Evolutionary conservation across 2,113 vertebrate species (phyloP), one percentile per base, ranked within the genome.

Genomic region (Toxostoma redivivum): DNA sequence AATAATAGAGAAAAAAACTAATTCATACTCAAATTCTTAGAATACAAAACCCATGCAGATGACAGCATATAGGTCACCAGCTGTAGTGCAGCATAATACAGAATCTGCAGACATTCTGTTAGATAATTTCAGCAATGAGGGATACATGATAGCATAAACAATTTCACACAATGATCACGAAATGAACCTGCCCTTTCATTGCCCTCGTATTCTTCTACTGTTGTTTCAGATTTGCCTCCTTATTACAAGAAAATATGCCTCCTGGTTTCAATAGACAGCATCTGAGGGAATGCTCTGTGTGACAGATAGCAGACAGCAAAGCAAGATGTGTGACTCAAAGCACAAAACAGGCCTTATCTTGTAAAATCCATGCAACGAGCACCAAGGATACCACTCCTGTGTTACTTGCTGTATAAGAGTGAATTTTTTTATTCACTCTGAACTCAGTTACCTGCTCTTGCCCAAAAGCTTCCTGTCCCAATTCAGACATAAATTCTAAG

Each of bases 11-110:
- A 61, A 79, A 73, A 81, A 95, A 82, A 54, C 45, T 50, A 92
- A 97, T 94, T 96, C 81, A 76, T 85, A 92, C 81, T 87, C 84
- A 70, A 47, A 95, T 90, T 88, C 87, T 66, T 93, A 37, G 76
- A 86, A 95, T 57, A 96, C 78, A 92, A 87, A 86, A 18, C 60
- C 6, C 50, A 38, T 6, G 64, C 92, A 96, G 96, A 92, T 92
- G 92, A 94, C 71, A 90, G 87, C 74, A 96, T 95, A 89, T 96
- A 96, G 95, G 96, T 97, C 94, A 92, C 93, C 94, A 97, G 94
- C 93, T 96, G 95, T 82, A 96, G 87, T 3, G 2, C 50, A 70
- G 58, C 47, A 80, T 40, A 97, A 94, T 83, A 91, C 12, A 5
- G 91, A 96, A 95, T 95, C 88, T 93, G 92, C 87, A 74, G 79